These are phyloP conservation scores for Periophthalmus modestus DNA, from an alignment of 2,113 vertebrate genomes.

Conservation along the genomic window DNA sequence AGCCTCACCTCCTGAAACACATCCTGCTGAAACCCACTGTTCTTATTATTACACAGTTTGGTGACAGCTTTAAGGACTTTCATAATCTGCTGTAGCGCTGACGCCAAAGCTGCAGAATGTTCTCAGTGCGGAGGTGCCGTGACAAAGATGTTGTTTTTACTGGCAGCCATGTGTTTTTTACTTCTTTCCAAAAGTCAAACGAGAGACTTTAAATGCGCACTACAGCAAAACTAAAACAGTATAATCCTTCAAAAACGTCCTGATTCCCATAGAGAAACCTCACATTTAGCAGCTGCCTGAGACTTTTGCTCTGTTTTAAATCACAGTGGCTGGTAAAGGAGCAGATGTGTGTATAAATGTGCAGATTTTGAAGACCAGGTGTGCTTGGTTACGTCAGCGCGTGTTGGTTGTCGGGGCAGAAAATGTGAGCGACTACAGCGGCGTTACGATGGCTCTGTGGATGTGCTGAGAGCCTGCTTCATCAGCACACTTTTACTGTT, in stretches of 20 bases:
- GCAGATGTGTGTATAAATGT: not conserved
- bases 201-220: too few relatives aligned
- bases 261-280: not conserved
- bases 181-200: too few relatives aligned
- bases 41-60: too few relatives aligned
- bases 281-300: not conserved
- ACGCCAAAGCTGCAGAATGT: too few relatives aligned
- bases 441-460: constrained; percentile 12
- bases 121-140: too few relatives aligned
- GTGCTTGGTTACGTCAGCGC: not conserved
- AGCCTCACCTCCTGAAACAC: too few relatives aligned
- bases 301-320: not conserved
- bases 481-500: constrained; percentile 52
- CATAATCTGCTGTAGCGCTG: too few relatives aligned
- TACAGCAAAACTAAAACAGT: not conserved
- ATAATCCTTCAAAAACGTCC: not conserved
- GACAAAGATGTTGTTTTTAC: too few relatives aligned
- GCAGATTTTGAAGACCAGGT: constrained; percentile 9
- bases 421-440: not conserved
- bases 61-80: too few relatives aligned
- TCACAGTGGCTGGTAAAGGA: not conserved
- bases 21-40: too few relatives aligned
- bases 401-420: not conserved
- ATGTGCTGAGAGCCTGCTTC: constrained; percentile 36
- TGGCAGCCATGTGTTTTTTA: too few relatives aligned